Base-by-base conservation (phyloP, 1,140 invertebrate species). In the Galendromus occidentalis region DNA sequence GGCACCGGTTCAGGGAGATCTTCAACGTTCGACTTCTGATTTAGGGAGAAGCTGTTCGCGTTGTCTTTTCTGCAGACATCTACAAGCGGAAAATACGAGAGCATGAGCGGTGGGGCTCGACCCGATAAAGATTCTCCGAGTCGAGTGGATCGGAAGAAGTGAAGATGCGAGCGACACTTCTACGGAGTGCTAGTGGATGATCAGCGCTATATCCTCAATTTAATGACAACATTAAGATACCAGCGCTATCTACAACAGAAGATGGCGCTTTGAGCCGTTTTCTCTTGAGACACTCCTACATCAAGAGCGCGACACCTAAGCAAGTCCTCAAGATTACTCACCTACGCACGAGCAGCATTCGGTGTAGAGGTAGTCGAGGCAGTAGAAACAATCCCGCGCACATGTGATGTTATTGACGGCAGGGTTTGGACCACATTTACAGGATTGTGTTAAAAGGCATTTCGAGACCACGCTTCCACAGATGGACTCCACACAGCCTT, bases 331-430 rank as follows among this genome's bases (percentile, higher is more conserved):
- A 25, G 41, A 25, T 29, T 20, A 72, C 85, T 83, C 77, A 91
- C 88, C 88, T 70, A 95, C 87, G 80, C 91, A 96, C 45, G 88
- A 91, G 73, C 92, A 96, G 76, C 92, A 95, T 75, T 95, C 89
- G 68, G 83, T 84, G 73, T 91, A 95, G 7, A 93, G 77, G 70
- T 87, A 84, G 69, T 85, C 86, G 25, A 95, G 79, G 72, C 92
- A 96, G 69, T 83, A 85, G 69, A 85, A 87, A 72, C 92, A 96
- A 71, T 93, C 88, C 72, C 87, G 87, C 77, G 88, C 94, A 72
- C 92, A 95, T 22, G 87, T 86, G 73, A 88, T 91, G 74, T 90
- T 86, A 44, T 71, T 74, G 44, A 71, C 68, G 25, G 59, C 30
- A 55, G 67, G 65, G 64, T 70, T 69, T 45, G 74, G 70, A 73